These are phyloP conservation scores for Boleophthalmus pectinirostris DNA, from an alignment of 2,113 vertebrate genomes.

Conservation along the genomic window DNA sequence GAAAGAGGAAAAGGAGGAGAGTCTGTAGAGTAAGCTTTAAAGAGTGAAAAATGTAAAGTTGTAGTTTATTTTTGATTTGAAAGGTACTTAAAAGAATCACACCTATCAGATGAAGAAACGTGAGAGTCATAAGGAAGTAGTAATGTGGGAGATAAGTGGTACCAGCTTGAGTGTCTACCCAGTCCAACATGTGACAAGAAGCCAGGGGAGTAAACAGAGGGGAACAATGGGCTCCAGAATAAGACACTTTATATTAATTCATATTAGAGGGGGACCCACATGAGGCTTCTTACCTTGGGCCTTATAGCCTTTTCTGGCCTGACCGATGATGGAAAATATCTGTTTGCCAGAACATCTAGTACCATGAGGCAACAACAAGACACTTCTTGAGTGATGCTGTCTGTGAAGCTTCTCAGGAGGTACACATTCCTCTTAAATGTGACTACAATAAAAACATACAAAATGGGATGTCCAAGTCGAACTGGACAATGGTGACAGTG, in stretches of 20 bases:
- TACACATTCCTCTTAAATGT: background rate
- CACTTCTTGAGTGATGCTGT: background rate
- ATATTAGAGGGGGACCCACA: no score
- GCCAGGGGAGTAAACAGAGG: no score
- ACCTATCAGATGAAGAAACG: background rate
- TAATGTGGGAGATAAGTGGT: constrained; percentile 7
- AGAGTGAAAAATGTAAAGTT: constrained; percentile 7
- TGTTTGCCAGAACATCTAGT: constrained; percentile 31
- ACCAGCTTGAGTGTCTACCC: background rate
- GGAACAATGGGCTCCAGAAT: no score
- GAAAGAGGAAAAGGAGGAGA: constrained; percentile 1
- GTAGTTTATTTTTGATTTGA: constrained; percentile 11
- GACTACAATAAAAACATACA: background rate
- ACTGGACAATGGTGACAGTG: constrained; percentile 37
- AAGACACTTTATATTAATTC: no score
- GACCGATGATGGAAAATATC: constrained; percentile 35
- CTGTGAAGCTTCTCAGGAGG: background rate
- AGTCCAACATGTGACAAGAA: background rate
- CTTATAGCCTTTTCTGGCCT: constrained; percentile 20
- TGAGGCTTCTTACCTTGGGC: no score
- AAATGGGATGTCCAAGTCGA: background rate
- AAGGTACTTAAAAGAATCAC: background rate
- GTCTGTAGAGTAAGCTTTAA: constrained; percentile 10
- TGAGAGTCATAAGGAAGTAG: background rate
- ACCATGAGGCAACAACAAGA: background rate